phyloP scores from a whole-genome alignment of 2,888 invertebrate species.

The Gibbula magus region DNA sequence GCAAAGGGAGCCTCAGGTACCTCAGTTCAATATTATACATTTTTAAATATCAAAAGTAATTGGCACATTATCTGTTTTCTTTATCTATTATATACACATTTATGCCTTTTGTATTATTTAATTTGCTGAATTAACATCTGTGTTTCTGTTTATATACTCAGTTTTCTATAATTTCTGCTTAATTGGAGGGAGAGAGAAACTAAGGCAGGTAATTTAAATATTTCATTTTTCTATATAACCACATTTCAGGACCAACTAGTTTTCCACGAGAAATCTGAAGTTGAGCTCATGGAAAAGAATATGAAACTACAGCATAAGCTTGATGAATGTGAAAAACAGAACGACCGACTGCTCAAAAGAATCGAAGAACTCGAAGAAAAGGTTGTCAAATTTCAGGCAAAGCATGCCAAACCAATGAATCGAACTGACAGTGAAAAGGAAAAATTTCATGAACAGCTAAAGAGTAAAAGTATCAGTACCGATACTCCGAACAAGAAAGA shows the following conservation, averaged over 20 bases:
- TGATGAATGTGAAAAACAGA: slow-evolving; percentile 39
- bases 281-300: slow-evolving; percentile 40
- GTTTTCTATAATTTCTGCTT: not conserved
- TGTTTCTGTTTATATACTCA: not conserved
- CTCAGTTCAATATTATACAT: no score
- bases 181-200: not conserved
- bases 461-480: not conserved
- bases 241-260: slow-evolving; percentile 31
- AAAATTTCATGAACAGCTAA: slow-evolving; percentile 13
- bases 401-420: slow-evolving; percentile 12
- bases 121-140: not conserved
- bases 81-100: not conserved
- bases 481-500: not conserved
- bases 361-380: slow-evolving; percentile 33
- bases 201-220: not conserved
- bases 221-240: slow-evolving; percentile 3
- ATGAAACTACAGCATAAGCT: slow-evolving; percentile 36
- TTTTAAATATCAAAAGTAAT: no score
- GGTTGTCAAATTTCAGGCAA: not conserved
- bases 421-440: slow-evolving; percentile 17
- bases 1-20: no score
- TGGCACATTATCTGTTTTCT: no score
- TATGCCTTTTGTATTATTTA: not conserved
- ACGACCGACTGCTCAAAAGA: slow-evolving; percentile 35
- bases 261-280: slow-evolving; percentile 30